A percentile compares a stretch with the other conserved stretches of the same genome.
Conservation (phyloP, 2,797 vertebrate species). For the Diceros bicornis region DNA sequence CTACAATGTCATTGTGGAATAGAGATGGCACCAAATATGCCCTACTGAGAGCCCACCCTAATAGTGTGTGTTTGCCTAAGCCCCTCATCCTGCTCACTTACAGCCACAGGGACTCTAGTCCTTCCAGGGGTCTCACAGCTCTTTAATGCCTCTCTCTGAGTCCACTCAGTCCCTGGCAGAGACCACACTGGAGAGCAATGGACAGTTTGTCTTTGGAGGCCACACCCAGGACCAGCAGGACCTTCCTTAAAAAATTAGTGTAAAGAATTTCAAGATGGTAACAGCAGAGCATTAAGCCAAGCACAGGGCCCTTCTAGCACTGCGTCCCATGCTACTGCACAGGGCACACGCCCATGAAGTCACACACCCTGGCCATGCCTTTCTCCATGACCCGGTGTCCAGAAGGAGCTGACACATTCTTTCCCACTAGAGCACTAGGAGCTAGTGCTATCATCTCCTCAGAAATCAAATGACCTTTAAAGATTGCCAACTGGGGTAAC, state of each 20-base stretch:
- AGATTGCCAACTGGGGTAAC: neutral
- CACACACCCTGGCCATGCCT: accelerated
- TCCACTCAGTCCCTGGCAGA: neutral
- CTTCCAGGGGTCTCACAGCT: neutral
- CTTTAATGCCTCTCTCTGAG: neutral
- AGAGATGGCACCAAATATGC: neutral
- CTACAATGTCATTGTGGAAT: neutral
- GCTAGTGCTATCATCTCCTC: neutral
- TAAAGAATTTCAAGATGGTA: neutral
- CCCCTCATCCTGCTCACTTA: neutral
- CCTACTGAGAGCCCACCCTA: neutral
- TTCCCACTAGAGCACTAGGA: neutral
- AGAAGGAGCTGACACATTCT: neutral
- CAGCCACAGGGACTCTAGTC: neutral
- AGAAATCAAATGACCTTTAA: neutral
- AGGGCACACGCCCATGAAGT: neutral
- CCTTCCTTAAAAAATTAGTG: neutral
- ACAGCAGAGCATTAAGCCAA: neutral
- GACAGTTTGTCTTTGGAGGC: neutral
- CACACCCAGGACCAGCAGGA: neutral
- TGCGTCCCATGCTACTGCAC: neutral
- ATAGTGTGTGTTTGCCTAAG: neutral
- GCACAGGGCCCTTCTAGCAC: neutral
- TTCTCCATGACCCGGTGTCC: neutral
- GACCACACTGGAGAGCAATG: neutral